Evolutionary conservation across 2,797 vertebrate genomes (phyloP).

Genomic region (Enteromius viviparus): DNA sequence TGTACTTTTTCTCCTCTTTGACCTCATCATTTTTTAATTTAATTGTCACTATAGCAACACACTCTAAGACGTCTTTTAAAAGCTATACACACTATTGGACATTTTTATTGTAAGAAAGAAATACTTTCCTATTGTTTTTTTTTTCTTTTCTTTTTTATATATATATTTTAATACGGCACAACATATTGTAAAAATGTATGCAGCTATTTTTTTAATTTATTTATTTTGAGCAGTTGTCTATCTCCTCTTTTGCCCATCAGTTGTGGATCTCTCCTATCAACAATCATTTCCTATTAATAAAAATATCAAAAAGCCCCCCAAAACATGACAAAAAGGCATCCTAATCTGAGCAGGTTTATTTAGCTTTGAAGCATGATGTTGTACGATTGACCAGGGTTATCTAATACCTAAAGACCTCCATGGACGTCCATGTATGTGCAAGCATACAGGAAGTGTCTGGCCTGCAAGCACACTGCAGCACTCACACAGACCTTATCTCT

Average conservation of each 20-base stretch:
- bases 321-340: not conserved
- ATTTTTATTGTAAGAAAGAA: not conserved
- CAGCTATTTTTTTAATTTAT: not conserved
- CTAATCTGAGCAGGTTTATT: conserved; percentile 7
- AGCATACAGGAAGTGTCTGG: conserved; percentile 15
- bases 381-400: conserved; percentile 7
- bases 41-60: not conserved
- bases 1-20: not conserved
- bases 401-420: conserved; percentile 1
- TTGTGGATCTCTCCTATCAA: not conserved
- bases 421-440: not conserved
- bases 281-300: not conserved
- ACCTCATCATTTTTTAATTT: not conserved
- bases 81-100: not conserved
- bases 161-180: not conserved
- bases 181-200: not conserved
- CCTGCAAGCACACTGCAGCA: conserved; percentile 29
- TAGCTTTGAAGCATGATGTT: not conserved
- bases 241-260: not conserved
- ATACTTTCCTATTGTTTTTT: not conserved
- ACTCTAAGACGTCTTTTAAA: not conserved
- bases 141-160: too few relatives aligned
- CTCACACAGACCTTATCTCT: conserved; percentile 56
- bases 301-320: not conserved
- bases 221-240: not conserved